Conservation (phyloP, 2,797 vertebrate genomes). For the Danio albolineatus region DNA sequence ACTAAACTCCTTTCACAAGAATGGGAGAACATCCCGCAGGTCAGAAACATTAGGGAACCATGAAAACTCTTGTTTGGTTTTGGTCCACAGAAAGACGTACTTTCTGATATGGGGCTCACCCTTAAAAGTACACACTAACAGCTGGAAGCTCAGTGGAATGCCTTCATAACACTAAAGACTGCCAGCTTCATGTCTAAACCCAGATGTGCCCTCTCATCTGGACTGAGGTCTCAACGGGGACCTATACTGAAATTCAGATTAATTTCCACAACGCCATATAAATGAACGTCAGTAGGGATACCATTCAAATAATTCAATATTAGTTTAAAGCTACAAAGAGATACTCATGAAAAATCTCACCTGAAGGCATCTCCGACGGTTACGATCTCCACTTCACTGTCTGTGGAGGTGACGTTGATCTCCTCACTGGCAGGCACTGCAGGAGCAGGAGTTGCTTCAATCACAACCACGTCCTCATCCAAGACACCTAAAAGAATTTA, state of each 20-base stretch:
- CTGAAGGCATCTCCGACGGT: constrained; percentile 96
- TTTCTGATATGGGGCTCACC: constrained; percentile 26
- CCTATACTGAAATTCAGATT: neutral
- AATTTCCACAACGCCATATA: neutral
- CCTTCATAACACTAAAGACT: constrained; percentile 21
- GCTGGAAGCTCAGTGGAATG: constrained; percentile 47
- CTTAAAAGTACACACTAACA: constrained; percentile 50
- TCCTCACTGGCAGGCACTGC: constrained; percentile 95
- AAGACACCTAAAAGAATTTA: constrained; percentile 83
- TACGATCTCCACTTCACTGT: constrained; percentile 98
- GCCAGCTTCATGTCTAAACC: constrained; percentile 44
- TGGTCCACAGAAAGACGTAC: constrained; percentile 1
- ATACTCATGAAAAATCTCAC: constrained; percentile 71
- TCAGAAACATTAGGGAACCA: neutral
- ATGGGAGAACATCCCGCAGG: neutral
- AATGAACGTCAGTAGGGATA: neutral
- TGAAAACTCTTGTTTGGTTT: constrained; percentile 10
- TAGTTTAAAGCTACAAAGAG: neutral
- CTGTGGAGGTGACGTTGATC: constrained; percentile 99
- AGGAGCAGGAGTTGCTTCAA: constrained; percentile 93
- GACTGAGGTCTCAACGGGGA: neutral
- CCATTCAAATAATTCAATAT: neutral
- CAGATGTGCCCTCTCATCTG: constrained; percentile 35
- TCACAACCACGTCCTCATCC: constrained; percentile 98
- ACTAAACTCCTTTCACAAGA: neutral